These are phyloP conservation scores for Bombus pascuorum DNA, from an alignment of 1,140 invertebrate species.

Conservation along the genomic window DNA sequence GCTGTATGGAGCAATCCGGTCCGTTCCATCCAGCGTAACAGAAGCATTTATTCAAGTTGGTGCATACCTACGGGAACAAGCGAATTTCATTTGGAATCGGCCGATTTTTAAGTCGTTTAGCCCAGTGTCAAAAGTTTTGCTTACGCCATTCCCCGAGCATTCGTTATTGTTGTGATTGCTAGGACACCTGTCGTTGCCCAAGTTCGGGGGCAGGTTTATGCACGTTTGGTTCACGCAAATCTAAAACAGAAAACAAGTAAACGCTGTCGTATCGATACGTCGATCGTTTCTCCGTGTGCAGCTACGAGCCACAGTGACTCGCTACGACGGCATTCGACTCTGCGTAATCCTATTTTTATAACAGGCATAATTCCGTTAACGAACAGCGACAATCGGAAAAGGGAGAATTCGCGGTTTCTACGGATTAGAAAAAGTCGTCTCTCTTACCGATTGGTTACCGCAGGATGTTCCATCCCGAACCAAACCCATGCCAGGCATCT, in stretches of 20 bases:
- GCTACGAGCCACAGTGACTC: no score
- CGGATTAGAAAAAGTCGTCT: background rate
- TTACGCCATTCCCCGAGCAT: conserved; percentile 97
- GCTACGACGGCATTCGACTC: background rate
- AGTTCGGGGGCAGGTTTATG: conserved; percentile 89
- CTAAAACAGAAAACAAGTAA: conserved; percentile 73
- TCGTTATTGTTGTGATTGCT: conserved; percentile 93
- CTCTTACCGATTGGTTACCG: conserved; percentile 90
- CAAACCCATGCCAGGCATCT: conserved; percentile 88
- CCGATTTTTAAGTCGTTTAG: no score
- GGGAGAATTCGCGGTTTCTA: background rate
- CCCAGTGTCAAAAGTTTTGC: conserved; percentile 69
- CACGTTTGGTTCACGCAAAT: conserved; percentile 97
- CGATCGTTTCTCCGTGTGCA: no score
- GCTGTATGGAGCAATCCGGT: conserved; percentile 92
- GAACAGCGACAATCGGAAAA: background rate
- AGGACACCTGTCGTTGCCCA: conserved; percentile 93
- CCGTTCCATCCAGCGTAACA: conserved; percentile 95
- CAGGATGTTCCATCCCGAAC: conserved; percentile 96
- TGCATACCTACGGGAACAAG: conserved; percentile 89
- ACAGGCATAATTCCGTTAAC: background rate
- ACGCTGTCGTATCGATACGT: no score
- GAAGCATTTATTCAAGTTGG: conserved; percentile 95
- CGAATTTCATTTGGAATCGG: background rate
- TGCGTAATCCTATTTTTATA: conserved; percentile 30